Evolutionary conservation across 2,797 vertebrate species (phyloP).

Genomic region (Poeciliopsis presidionis): DNA sequence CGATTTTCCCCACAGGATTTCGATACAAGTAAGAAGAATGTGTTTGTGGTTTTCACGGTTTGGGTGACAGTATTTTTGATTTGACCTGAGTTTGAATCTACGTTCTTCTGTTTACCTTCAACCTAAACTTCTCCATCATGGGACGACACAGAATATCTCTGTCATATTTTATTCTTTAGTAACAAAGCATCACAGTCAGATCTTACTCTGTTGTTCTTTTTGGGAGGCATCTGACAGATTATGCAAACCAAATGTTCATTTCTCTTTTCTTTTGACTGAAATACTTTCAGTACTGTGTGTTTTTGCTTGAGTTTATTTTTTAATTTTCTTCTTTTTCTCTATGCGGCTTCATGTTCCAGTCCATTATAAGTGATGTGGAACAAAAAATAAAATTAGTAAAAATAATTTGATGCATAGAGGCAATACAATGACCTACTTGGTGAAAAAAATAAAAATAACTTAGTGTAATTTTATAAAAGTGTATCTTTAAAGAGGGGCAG

Average conservation of each 20-base stretch:
- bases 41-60: not conserved
- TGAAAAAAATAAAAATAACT: not conserved
- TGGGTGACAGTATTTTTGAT: not conserved
- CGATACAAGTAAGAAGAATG: not conserved
- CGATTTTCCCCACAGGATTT: not conserved
- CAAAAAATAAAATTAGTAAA: not conserved
- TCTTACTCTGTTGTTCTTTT: not conserved
- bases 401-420: not conserved
- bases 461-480: not conserved
- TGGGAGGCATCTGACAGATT: too few relatives aligned
- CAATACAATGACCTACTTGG: too few relatives aligned
- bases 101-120: not conserved
- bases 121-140: not conserved
- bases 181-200: not conserved
- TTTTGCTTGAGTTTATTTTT: not conserved
- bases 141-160: not conserved
- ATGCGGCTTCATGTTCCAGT: not conserved
- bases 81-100: not conserved
- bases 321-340: not conserved
- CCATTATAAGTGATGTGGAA: not conserved
- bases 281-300: not conserved
- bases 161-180: too few relatives aligned
- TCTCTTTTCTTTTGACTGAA: not conserved
- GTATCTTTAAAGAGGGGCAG: not conserved
- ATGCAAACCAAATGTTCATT: too few relatives aligned